Evolutionary conservation across 1,140 invertebrate species (phyloP), one percentile per base, ranked within the genome.

Genomic region (Procambarus virginalis): DNA sequence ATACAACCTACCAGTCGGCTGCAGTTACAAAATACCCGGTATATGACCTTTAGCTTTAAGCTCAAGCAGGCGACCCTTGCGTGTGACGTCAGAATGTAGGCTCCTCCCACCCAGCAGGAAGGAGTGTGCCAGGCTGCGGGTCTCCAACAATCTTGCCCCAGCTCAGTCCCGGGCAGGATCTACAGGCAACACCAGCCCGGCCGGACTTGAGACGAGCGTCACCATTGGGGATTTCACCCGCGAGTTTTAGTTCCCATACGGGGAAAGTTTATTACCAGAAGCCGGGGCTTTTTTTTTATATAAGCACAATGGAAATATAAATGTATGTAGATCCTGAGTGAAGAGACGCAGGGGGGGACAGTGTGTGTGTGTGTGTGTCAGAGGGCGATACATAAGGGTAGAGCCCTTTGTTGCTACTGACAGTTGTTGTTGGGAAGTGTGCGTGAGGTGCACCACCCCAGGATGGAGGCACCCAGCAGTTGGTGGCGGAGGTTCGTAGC

Each of bases 51-150:
- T 88, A 17, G 64, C 34, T 34, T 34, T 34, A 64, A 70, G 46
- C 80, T 45, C 68, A 55, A 81, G 86, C 78, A 79, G 86, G 79
- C 58, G 86, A 88, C 86, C 86, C 86, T 88, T 79, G 22, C 48
- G n/a, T 9, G 79, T 88, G 86, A 88, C 86, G 86, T 88, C 86
- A 88, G 45, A 45, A 17, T 8, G 17, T 45, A 22, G n/a, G 82
- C 82, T 55, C 82, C 82, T 49, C 82, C 82, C 46, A 51, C 82
- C 70, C 51, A 22, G 48, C 20, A 34, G 68, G 55, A n/a, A 34
- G 76, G 77, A n/a, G 85, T 8, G 34, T 34, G 84, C 58, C 76
- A 49, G 51, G 46, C 82, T 51, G 82, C 14, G 2, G 68, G 45
- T 10, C n/a, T 12, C 8, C 22, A 58, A 48, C 82, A 88, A 34